Conservation (phyloP, 2,113 vertebrate genomes). For the Syngnathus scovelli region DNA sequence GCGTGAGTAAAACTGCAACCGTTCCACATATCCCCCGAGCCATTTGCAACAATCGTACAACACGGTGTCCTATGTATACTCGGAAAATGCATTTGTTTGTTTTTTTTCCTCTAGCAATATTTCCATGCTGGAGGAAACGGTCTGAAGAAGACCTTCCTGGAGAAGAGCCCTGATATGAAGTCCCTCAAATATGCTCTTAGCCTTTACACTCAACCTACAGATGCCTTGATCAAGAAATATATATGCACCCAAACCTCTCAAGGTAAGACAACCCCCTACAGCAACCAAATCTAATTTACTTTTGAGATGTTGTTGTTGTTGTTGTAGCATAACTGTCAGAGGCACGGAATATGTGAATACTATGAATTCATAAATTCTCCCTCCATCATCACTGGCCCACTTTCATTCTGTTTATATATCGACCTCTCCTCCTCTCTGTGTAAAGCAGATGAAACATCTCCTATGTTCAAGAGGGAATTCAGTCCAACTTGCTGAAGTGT, state of each 20-base stretch:
- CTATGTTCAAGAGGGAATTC: constrained; percentile 35
- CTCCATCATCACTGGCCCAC: constrained; percentile 30
- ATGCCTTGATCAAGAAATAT: constrained; percentile 97
- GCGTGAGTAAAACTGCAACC: too few relatives aligned
- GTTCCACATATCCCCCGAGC: constrained; percentile 21
- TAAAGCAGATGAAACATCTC: constrained; percentile 33
- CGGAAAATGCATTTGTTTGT: constrained; percentile 25
- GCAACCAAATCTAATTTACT: neutral
- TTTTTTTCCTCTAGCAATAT: constrained; percentile 82
- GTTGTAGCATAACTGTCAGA: too few relatives aligned
- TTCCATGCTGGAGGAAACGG: constrained; percentile 98
- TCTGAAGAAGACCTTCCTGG: constrained; percentile 94
- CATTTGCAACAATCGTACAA: constrained; percentile 7
- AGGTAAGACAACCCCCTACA: constrained; percentile 70
- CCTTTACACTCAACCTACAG: constrained; percentile 96
- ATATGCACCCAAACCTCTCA: constrained; percentile 91
- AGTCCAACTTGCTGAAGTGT: constrained; percentile 20
- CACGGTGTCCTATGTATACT: neutral
- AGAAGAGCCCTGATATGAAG: constrained; percentile 92
- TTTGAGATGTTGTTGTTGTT: too few relatives aligned
- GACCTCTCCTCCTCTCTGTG: neutral
- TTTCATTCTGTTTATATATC: constrained; percentile 28
- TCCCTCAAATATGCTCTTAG: constrained; percentile 93
- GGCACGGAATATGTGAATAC: too few relatives aligned
- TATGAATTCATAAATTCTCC: too few relatives aligned